Evolutionary conservation across 1,140 invertebrate genomes (phyloP).

Genomic region (Drosophila ercepeae): DNA sequence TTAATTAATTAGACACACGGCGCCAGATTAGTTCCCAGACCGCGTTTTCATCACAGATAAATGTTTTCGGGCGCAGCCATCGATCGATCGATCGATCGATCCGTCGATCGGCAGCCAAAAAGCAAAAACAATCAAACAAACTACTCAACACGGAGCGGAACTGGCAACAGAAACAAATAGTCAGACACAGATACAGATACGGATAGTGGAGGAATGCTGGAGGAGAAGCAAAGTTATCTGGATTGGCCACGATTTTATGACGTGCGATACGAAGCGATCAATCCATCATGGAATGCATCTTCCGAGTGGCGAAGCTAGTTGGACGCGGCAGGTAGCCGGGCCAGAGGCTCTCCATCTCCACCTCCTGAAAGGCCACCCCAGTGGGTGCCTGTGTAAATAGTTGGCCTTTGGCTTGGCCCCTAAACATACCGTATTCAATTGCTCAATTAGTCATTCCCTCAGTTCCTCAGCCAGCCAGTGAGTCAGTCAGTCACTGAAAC

Average conservation of each 20-base stretch:
- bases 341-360: slow-evolving; percentile 4
- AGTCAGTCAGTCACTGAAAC: slow-evolving; percentile 61
- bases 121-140: slow-evolving; percentile 74
- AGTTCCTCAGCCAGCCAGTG: slow-evolving; percentile 22
- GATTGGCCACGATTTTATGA: slow-evolving; percentile 66
- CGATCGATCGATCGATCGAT: slow-evolving; percentile 60
- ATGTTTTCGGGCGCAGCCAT: slow-evolving; percentile 40
- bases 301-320: slow-evolving; percentile 21
- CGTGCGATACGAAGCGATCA: slow-evolving; percentile 77
- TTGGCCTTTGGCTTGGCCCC: slow-evolving; percentile 72
- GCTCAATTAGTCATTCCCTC: slow-evolving; percentile 38
- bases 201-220: background rate
- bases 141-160: slow-evolving; percentile 64
- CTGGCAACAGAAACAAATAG: slow-evolving; percentile 57
- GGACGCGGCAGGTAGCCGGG: slow-evolving; percentile 62
- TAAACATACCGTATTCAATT: slow-evolving; percentile 68
- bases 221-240: slow-evolving; percentile 9
- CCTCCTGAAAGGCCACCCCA: slow-evolving; percentile 53
- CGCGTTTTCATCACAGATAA: slow-evolving; percentile 38
- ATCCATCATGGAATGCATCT: slow-evolving; percentile 69
- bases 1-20: slow-evolving; percentile 76
- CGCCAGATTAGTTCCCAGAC: slow-evolving; percentile 65
- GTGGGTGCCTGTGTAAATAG: slow-evolving; percentile 79
- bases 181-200: background rate
- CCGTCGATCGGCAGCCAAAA: slow-evolving; percentile 10